A percentile compares a stretch with the other conserved stretches of the same genome.
phyloP scores from a whole-genome alignment of 1,140 invertebrate species.

The Myzus persicae region DNA sequence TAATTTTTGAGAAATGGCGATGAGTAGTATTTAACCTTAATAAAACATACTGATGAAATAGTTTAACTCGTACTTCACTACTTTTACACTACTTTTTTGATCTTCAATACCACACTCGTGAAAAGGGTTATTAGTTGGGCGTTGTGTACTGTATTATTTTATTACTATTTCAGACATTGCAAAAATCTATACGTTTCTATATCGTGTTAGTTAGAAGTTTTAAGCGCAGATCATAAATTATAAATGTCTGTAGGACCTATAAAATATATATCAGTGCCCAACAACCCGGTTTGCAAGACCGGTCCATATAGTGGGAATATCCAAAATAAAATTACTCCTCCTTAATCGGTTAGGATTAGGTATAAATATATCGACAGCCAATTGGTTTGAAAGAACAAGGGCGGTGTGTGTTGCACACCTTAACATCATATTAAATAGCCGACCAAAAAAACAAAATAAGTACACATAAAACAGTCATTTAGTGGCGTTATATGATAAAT shows the following conservation, averaged over 20 bases:
- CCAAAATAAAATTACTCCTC: neutral
- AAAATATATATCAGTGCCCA: neutral
- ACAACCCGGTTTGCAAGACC: neutral
- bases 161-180: neutral
- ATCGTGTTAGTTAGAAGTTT: neutral
- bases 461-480: neutral
- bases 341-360: neutral
- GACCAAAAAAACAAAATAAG: neutral
- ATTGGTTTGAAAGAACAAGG: neutral
- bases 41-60: neutral
- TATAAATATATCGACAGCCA: neutral
- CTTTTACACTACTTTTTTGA: fast-evolving
- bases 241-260: neutral
- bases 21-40: no score
- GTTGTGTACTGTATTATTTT: neutral
- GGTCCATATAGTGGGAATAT: neutral
- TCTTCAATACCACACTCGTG: no score
- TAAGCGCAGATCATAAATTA: neutral
- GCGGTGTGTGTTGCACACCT: neutral
- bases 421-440: neutral
- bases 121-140: no score
- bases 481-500: neutral
- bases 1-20: no score
- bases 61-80: neutral
- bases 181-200: neutral